Conservation (phyloP, 1,140 invertebrate genomes). For the Thalassaphorura encarpata region DNA sequence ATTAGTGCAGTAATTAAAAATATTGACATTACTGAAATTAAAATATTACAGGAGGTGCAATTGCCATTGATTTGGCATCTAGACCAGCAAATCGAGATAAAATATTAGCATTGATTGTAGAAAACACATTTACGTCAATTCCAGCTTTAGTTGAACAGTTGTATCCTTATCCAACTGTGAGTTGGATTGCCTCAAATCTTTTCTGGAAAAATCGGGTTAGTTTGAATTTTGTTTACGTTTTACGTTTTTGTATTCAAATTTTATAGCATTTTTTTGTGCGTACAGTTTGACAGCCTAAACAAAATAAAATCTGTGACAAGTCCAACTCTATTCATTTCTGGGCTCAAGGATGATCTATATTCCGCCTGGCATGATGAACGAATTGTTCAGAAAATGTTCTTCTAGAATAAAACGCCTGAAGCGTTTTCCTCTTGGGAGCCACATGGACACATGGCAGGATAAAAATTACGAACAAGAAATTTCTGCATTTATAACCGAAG, state of each 20-base stretch:
- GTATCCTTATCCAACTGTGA: conserved; percentile 21
- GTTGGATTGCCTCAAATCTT: conserved; percentile 24
- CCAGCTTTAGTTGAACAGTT: conserved; percentile 64
- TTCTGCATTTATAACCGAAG: no score
- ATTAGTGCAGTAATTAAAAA: no score
- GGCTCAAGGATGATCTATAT: conserved; percentile 69
- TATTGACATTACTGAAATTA: no score
- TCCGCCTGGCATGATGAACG: conserved; percentile 72
- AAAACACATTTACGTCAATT: conserved; percentile 93
- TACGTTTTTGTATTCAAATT: no score
- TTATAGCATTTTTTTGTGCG: no score
- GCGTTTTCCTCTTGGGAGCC: no score
- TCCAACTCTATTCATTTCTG: conserved; percentile 68
- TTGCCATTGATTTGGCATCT: conserved; percentile 72
- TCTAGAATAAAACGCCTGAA: no score
- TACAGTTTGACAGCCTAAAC: conserved; percentile 23
- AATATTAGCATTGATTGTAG: conserved; percentile 75
- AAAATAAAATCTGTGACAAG: conserved; percentile 24
- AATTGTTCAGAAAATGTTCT: conserved; percentile 58
- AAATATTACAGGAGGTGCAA: conserved; percentile 65
- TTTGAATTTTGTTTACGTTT: no score
- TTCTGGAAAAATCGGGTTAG: conserved; percentile 29
- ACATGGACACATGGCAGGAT: no score
- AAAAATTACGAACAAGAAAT: no score
- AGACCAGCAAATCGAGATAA: conserved; percentile 58